Evolutionary conservation across 2,797 vertebrate genomes (phyloP).

Genomic region (Mormyrus proboscirostris): DNA sequence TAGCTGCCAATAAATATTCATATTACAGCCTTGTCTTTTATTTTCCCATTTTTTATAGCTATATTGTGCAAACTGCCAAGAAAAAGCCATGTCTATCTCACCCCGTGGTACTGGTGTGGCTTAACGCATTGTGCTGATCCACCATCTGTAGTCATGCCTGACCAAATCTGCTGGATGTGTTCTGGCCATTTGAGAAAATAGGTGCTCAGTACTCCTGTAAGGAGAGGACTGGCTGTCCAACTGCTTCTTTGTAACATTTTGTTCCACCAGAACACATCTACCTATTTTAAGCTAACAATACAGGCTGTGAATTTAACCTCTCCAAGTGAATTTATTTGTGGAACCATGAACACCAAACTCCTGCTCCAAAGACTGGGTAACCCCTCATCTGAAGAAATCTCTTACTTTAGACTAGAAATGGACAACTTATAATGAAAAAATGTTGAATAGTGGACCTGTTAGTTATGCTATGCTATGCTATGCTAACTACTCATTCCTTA

Average conservation of each 20-base stretch:
- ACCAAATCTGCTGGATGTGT: neutral
- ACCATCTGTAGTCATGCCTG: neutral
- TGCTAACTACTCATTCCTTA: neutral
- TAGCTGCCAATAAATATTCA: constrained; percentile 1
- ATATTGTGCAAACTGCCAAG: neutral
- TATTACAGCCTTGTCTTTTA: neutral
- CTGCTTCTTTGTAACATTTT: neutral
- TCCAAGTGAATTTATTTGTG: neutral
- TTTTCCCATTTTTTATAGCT: neutral
- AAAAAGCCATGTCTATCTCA: neutral
- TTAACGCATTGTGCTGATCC: neutral
- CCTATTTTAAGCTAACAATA: neutral
- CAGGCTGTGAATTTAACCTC: neutral
- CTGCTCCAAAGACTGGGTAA: neutral
- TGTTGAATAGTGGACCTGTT: neutral
- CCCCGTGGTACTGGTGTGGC: neutral
- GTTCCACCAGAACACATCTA: neutral
- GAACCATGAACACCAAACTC: neutral
- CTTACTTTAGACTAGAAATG: neutral
- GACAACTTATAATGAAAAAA: neutral
- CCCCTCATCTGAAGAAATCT: neutral
- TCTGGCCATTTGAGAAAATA: neutral
- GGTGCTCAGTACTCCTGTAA: neutral
- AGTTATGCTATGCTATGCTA: neutral
- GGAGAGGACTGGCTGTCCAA: neutral